Percentiles rank a stretch among this genome's conserved stretches.
Evolutionary conservation across 2,888 invertebrate species (phyloP).

Genomic region (Drosophila prolongata): DNA sequence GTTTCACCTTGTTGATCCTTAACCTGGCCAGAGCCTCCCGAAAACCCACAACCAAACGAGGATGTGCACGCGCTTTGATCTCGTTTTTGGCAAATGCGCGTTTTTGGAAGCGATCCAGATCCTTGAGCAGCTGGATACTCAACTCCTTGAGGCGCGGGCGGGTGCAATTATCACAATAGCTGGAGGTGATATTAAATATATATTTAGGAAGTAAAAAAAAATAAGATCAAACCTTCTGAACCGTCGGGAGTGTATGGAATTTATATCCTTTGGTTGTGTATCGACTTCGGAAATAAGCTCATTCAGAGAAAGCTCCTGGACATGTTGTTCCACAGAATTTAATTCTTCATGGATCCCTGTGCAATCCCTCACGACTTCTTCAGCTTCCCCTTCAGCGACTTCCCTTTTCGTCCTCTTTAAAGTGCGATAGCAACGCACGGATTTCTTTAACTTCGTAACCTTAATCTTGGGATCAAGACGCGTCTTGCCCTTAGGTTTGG

Average conservation of each 20-base stretch:
- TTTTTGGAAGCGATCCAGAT: conserved; percentile 87
- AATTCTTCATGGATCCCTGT: neutral
- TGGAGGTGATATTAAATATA: conserved; percentile 43
- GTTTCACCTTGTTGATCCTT: conserved; percentile 86
- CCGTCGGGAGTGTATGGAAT: conserved; percentile 69
- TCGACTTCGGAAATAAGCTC: neutral
- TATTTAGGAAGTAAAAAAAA: neutral
- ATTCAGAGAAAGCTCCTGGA: conserved; percentile 1
- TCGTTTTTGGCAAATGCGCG: conserved; percentile 86
- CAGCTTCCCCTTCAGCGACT: neutral
- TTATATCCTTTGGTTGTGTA: neutral
- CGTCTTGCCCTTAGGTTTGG: conserved; percentile 64
- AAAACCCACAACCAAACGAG: conserved; percentile 87
- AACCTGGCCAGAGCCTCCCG: conserved; percentile 87
- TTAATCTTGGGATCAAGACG: conserved; percentile 57
- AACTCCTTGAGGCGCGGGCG: conserved; percentile 86
- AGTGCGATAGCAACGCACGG: conserved; percentile 61
- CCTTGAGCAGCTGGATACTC: conserved; percentile 85
- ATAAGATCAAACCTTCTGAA: conserved; percentile 72
- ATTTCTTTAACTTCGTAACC: conserved; percentile 65
- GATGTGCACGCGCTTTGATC: conserved; percentile 86
- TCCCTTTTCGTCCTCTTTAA: conserved; percentile 21
- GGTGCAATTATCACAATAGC: conserved; percentile 87
- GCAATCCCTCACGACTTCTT: neutral
- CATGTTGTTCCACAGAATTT: conserved; percentile 6